Evolutionary conservation across 2,888 invertebrate genomes (phyloP), one percentile per base, ranked within the genome.

Genomic region (Caenorhabditis angaria): DNA sequence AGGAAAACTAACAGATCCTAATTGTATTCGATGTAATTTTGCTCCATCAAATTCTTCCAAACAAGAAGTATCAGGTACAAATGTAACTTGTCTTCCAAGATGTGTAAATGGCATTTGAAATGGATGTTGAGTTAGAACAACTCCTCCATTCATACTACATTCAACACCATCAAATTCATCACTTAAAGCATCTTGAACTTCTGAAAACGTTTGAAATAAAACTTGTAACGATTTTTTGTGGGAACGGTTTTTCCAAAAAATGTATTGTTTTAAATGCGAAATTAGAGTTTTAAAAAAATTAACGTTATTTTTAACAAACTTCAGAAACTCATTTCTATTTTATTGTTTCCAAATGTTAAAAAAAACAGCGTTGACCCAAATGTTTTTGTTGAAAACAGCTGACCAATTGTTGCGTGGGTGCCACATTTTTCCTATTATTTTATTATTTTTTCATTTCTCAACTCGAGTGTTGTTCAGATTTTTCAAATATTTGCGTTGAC

Each of bases 61-160:
- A 29, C 78, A 78, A 29, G 69, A 65, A 22, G 75, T 65, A 56
- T 79, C 79, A 10, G 79, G 79, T 8, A 79, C 77, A 32, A 70
- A 79, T 24, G 75, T 73, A 10, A 77, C 71, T 70, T 82, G 78
- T 53, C 76, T 51, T 51, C 83, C 83, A 24, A 83, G 58, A 61
- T 80, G 73, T 1, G 70, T 51, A 41, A 83, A 77, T 12, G 80
- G 65, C 60, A 77, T 70, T 58, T 71, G 54, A 62, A 82, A 83
- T 2, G 83, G 83, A 18, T 68, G 61, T 29, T 72, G 70, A 12
- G 80, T 73, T 20, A 84, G 66, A 29, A 81, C 82, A n/a, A 83
- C 82, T 22, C 84, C 83, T 0, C 80, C 68, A 6, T 77, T 81
- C 75, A 82, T 74, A 57, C 76, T 77, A 62, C 83, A 82, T 32